Evolutionary conservation across 2,113 vertebrate species (phyloP).

Genomic region (Bungarus multicinctus): DNA sequence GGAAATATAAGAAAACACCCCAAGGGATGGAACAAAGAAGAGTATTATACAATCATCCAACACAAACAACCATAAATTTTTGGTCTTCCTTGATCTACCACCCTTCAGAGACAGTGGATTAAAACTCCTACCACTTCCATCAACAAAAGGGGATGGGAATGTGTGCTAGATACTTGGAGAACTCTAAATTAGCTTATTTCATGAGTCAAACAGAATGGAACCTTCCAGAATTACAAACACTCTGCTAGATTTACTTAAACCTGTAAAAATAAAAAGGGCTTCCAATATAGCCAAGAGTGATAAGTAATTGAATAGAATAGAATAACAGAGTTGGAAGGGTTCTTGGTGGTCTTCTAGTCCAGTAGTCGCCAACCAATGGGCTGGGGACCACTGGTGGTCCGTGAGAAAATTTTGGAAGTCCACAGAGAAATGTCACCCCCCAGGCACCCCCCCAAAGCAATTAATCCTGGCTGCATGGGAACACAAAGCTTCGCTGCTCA

Average conservation of each 20-base stretch:
- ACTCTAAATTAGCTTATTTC: not conserved
- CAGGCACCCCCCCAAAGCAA: no score
- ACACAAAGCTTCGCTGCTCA: no score
- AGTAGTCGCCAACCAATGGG: no score
- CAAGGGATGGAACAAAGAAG: not conserved
- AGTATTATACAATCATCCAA: not conserved
- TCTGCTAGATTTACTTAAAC: not conserved
- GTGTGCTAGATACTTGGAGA: not conserved
- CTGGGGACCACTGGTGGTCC: no score
- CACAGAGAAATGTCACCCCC: no score
- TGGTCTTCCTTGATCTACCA: not conserved
- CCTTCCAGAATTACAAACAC: not conserved
- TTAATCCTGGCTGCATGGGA: no score
- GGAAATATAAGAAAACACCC: not conserved
- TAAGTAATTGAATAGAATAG: not conserved
- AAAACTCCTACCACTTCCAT: not conserved
- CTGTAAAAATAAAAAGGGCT: not conserved
- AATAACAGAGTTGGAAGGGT: no score
- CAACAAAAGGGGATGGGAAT: not conserved
- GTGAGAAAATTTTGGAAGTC: no score
- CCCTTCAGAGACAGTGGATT: not conserved
- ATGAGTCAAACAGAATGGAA: not conserved
- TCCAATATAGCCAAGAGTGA: not conserved
- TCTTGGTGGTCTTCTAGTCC: no score
- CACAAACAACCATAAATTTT: not conserved